These are phyloP conservation scores for Timema cristinae DNA, from an alignment of 2,888 invertebrate species.

Conservation along the genomic window DNA sequence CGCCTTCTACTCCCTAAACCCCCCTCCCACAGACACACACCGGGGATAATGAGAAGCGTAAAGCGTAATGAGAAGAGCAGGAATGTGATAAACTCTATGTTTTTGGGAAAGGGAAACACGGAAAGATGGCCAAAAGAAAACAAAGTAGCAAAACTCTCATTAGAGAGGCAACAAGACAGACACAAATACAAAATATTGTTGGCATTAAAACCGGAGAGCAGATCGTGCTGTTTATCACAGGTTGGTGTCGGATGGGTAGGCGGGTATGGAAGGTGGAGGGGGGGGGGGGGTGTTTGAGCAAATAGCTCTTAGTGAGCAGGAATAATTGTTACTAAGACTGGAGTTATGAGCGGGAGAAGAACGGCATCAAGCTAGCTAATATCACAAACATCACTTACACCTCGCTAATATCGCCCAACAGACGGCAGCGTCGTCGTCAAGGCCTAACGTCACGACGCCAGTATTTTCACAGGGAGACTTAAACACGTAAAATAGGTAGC, in stretches of 20 bases:
- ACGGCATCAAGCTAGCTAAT: too few species aligned
- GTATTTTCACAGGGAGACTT: too few species aligned
- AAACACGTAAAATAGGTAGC: too few species aligned
- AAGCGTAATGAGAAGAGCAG: slow-evolving; percentile 30
- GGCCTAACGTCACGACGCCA: too few species aligned
- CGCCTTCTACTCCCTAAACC: too few species aligned
- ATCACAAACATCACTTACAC: too few species aligned
- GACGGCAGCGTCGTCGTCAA: too few species aligned
- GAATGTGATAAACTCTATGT: slow-evolving; percentile 27
- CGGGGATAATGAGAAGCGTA: slow-evolving; percentile 29
- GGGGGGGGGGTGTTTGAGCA: not conserved
- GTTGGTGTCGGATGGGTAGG: slow-evolving; percentile 2
- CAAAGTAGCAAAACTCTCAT: slow-evolving; percentile 28
- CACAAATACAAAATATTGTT: slow-evolving; percentile 30
- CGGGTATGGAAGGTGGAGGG: too few species aligned
- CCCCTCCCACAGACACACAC: slow-evolving; percentile 1
- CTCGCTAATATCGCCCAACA: too few species aligned
- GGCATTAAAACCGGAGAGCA: slow-evolving; percentile 23
- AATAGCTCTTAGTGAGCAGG: slow-evolving; percentile 19
- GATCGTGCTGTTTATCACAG: slow-evolving; percentile 27
- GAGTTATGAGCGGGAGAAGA: too few species aligned
- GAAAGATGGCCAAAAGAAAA: slow-evolving; percentile 28
- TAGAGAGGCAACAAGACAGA: slow-evolving; percentile 24
- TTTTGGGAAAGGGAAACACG: slow-evolving; percentile 11
- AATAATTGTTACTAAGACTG: slow-evolving; percentile 10